These are phyloP conservation scores for Drosophila setosimentum DNA, from an alignment of 2,888 invertebrate genomes.

Conservation along the genomic window DNA sequence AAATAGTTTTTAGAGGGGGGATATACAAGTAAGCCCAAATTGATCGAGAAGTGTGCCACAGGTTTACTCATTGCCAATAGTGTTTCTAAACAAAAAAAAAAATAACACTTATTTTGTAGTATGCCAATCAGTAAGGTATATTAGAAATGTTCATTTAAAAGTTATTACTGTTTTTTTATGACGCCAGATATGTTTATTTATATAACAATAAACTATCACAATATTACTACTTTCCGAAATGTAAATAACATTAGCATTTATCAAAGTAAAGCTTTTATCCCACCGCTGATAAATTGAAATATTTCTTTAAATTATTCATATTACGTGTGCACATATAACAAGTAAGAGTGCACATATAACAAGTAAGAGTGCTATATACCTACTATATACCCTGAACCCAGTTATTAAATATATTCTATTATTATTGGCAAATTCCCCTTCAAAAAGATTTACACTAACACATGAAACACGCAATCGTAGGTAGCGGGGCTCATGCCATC, in stretches of 20 bases:
- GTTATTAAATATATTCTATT: too few species aligned
- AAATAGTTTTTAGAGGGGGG: neutral
- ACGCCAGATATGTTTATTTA: slow-evolving; percentile 7
- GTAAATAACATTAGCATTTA: neutral
- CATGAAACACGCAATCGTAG: too few species aligned
- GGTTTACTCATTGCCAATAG: neutral
- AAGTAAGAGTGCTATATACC: too few species aligned
- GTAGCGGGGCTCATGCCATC: too few species aligned
- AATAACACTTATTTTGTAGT: neutral
- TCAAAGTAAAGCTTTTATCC: neutral
- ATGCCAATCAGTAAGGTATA: neutral
- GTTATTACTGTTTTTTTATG: neutral
- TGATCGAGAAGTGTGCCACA: neutral
- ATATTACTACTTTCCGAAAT: neutral
- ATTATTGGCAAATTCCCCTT: too few species aligned
- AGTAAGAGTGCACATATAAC: too few species aligned
- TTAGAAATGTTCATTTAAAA: neutral
- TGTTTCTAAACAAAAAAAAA: neutral
- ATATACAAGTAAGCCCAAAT: neutral
- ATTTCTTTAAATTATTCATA: neutral
- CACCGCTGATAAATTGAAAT: slow-evolving; percentile 7
- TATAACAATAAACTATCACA: slow-evolving; percentile 6
- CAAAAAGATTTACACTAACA: too few species aligned
- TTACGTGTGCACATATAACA: too few species aligned
- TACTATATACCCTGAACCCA: too few species aligned